These are phyloP conservation scores for Hymenopus coronatus DNA, from an alignment of 2,888 invertebrate genomes.

Conservation along the genomic window DNA sequence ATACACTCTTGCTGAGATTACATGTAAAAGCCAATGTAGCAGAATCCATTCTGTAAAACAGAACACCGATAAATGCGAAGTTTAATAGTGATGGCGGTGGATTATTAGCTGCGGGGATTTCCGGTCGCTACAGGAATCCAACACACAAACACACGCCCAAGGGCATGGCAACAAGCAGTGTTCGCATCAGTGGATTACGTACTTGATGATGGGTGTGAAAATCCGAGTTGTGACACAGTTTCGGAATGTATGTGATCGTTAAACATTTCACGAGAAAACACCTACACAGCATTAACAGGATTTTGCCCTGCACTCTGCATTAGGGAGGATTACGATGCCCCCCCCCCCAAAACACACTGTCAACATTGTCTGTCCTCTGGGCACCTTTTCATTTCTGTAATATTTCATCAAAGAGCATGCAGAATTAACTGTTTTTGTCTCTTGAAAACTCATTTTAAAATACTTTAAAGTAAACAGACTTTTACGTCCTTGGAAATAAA, in stretches of 20 bases:
- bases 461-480: no score
- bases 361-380: background rate
- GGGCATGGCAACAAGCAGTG: background rate
- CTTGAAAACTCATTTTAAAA: background rate
- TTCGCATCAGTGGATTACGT: background rate
- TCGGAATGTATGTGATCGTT: background rate
- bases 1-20: background rate
- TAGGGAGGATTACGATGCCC: background rate
- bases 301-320: background rate
- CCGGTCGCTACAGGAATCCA: background rate
- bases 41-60: background rate
- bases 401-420: no score
- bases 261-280: background rate
- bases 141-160: background rate
- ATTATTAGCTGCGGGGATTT: background rate
- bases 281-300: background rate
- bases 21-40: background rate
- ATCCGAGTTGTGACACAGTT: background rate
- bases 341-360: no score
- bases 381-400: no score
- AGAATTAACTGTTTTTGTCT: background rate
- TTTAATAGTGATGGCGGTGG: background rate
- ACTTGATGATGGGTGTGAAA: background rate
- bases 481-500: no score
- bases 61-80: background rate